These are phyloP conservation scores for Fragum whitleyi DNA, from an alignment of 2,888 invertebrate species.

Conservation along the genomic window DNA sequence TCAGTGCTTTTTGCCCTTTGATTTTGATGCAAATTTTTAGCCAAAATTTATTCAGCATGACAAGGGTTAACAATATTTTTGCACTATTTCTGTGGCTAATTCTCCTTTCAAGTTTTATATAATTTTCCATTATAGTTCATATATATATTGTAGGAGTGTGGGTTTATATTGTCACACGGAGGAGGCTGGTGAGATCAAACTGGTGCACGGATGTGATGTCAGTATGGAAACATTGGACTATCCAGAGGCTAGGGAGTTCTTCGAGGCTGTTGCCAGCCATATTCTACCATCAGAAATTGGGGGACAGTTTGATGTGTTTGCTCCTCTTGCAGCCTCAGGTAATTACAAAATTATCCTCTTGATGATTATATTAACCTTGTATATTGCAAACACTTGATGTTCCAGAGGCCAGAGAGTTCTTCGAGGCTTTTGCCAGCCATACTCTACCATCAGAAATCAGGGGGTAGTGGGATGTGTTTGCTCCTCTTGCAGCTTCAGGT, in stretches of 20 bases:
- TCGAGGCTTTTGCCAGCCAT: conserved; percentile 76
- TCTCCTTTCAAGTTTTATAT: too few species aligned
- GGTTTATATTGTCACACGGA: conserved; percentile 81
- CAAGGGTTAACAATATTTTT: too few species aligned
- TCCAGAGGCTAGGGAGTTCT: conserved; percentile 79
- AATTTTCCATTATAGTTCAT: too few species aligned
- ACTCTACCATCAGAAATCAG: conserved; percentile 77
- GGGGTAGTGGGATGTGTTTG: conserved; percentile 82
- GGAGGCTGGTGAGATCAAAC: conserved; percentile 79
- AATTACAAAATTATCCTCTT: too few species aligned
- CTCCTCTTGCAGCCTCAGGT: too few species aligned
- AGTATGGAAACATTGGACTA: conserved; percentile 75
- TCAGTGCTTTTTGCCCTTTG: too few species aligned
- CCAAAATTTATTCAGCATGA: too few species aligned
- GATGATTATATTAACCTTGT: too few species aligned
- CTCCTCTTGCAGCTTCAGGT: too few species aligned
- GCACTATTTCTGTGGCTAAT: too few species aligned
- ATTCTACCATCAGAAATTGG: conserved; percentile 77
- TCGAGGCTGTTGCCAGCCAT: conserved; percentile 76
- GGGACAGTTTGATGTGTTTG: conserved; percentile 83
- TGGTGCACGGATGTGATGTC: conserved; percentile 80
- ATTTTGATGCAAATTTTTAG: too few species aligned
- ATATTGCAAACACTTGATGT: conserved; percentile 76
- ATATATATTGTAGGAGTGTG: conserved; percentile 78
- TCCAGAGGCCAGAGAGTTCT: conserved; percentile 79